These are phyloP conservation scores for Enteromius thamalakanensis DNA, from an alignment of 2,797 vertebrate species.

Conservation along the genomic window DNA sequence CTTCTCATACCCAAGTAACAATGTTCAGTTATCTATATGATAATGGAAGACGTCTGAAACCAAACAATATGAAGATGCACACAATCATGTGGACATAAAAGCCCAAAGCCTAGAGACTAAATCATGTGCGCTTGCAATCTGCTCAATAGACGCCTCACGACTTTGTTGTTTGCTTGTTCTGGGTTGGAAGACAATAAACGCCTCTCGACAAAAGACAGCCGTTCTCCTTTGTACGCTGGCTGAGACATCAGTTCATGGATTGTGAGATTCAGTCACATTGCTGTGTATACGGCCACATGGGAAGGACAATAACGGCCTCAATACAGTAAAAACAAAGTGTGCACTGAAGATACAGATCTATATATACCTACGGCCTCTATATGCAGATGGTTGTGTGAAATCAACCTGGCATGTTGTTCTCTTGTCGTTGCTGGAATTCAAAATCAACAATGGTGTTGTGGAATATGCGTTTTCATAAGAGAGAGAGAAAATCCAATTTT, in stretches of 20 bases:
- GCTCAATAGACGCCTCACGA: constrained; percentile 62
- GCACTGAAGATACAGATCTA: constrained; percentile 54
- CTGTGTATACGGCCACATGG: constrained; percentile 33
- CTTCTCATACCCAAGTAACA: constrained; percentile 64
- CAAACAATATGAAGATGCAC: constrained; percentile 52
- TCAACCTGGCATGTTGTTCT: constrained; percentile 53
- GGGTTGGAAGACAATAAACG: constrained; percentile 67
- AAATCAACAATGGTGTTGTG: constrained; percentile 40
- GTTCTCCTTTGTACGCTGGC: constrained; percentile 59
- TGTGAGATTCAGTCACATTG: constrained; percentile 26
- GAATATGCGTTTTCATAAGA: constrained; percentile 35
- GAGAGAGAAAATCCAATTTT: constrained; percentile 59
- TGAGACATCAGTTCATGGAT: constrained; percentile 11
- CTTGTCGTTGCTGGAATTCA: constrained; percentile 32
- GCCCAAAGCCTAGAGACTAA: constrained; percentile 64
- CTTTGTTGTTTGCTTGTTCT: constrained; percentile 58
- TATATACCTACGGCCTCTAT: constrained; percentile 49
- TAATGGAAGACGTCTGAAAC: constrained; percentile 70
- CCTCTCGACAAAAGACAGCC: constrained; percentile 65
- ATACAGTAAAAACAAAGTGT: constrained; percentile 39
- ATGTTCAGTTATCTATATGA: constrained; percentile 79
- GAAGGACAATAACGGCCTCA: constrained; percentile 29
- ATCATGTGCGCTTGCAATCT: constrained; percentile 73
- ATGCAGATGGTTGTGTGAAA: constrained; percentile 54
- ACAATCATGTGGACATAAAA: constrained; percentile 65